These are phyloP conservation scores for Hyaena hyaena DNA, from an alignment of 2,113 vertebrate species.

Conservation along the genomic window DNA sequence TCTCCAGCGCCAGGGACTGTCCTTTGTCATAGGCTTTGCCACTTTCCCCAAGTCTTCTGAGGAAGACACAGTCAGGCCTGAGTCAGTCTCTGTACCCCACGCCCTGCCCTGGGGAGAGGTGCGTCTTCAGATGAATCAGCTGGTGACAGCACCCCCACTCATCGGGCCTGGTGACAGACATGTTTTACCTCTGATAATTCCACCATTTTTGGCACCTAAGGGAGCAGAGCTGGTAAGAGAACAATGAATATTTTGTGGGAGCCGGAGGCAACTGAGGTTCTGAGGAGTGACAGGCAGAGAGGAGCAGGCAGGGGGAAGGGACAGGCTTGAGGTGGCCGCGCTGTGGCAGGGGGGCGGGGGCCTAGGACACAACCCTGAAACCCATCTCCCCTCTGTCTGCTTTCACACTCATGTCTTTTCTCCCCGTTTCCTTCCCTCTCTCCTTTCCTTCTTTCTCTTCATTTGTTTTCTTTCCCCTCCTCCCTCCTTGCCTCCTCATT, in stretches of 20 bases:
- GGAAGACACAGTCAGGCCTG: background rate
- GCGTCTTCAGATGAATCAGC: background rate
- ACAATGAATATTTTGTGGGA: slow-evolving; percentile 41
- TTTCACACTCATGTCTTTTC: background rate
- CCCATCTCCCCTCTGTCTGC: no score
- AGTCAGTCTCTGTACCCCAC: background rate
- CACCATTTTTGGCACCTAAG: background rate
- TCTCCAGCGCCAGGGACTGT: background rate
- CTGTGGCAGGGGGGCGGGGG: background rate
- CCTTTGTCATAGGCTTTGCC: background rate
- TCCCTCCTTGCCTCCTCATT: background rate
- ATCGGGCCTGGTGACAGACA: slow-evolving; percentile 1
- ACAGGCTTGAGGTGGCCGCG: background rate
- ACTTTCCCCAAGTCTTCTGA: background rate
- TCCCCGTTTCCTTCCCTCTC: background rate
- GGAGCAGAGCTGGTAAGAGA: slow-evolving; percentile 35
- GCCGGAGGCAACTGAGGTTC: background rate
- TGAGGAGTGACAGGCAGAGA: background rate
- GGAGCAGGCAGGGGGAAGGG: background rate
- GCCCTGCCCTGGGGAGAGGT: background rate
- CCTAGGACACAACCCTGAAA: fast-evolving
- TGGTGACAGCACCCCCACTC: background rate
- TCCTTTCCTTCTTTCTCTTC: background rate
- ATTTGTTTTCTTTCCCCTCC: background rate
- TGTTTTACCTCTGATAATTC: slow-evolving; percentile 45